These are phyloP conservation scores for Polia nebulosa DNA, from an alignment of 2,888 invertebrate species.

Conservation along the genomic window DNA sequence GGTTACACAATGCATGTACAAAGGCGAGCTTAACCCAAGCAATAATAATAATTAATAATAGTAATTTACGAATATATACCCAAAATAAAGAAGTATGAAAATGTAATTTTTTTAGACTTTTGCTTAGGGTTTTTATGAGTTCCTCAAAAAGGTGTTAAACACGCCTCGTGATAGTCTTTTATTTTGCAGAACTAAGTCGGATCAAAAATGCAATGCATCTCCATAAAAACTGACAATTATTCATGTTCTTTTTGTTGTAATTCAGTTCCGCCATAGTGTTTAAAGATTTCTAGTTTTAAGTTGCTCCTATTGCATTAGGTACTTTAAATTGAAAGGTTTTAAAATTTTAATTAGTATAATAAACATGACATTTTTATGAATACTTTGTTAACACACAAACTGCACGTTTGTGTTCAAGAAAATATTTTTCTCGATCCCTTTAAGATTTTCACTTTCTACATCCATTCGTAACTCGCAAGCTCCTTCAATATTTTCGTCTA, in stretches of 20 bases:
- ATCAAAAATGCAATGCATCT: slow-evolving; percentile 53
- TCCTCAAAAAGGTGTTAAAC: background rate
- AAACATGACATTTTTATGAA: no score
- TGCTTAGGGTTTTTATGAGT: background rate
- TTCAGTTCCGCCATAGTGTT: slow-evolving; percentile 21
- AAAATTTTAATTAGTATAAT: slow-evolving; percentile 33
- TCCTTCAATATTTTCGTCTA: slow-evolving; percentile 27
- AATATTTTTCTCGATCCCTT: background rate
- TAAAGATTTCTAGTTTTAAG: slow-evolving; percentile 34
- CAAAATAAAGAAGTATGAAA: no score
- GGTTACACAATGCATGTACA: no score
- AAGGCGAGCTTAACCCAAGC: no score
- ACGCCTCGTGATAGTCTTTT: slow-evolving; percentile 10
- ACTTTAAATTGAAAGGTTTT: slow-evolving; percentile 3
- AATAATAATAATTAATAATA: no score
- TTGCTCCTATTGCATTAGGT: slow-evolving; percentile 12
- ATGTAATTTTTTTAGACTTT: no score
- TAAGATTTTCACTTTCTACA: slow-evolving; percentile 4
- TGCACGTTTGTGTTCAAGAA: background rate
- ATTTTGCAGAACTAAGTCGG: slow-evolving; percentile 20
- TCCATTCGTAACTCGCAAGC: slow-evolving; percentile 19
- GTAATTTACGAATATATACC: no score
- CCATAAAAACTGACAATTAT: slow-evolving; percentile 51
- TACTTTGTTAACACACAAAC: no score
- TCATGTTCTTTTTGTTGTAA: slow-evolving; percentile 39